Evolutionary conservation across 2,888 invertebrate species (phyloP).

Genomic region (Amiota mariae): DNA sequence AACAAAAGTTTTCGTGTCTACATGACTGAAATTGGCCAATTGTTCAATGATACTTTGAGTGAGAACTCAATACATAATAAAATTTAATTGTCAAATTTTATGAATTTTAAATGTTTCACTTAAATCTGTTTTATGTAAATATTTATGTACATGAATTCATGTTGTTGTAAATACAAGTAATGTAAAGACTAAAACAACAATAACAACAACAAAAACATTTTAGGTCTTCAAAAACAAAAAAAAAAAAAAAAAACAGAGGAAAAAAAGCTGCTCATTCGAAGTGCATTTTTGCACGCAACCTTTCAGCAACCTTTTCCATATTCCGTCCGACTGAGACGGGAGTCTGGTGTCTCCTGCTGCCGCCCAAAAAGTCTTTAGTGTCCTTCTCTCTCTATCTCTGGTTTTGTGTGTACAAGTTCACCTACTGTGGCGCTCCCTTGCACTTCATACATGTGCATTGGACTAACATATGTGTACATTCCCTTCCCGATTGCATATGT

Average conservation of each 20-base stretch:
- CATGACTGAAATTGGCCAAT: neutral
- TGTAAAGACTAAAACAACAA: no score
- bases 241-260: neutral
- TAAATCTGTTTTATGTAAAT: no score
- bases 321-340: neutral
- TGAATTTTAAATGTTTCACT: no score
- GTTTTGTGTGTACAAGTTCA: conserved; percentile 27
- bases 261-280: conserved; percentile 47
- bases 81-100: no score
- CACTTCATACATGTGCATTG: neutral
- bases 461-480: neutral
- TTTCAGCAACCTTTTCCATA: conserved; percentile 32
- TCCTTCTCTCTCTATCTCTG: neutral
- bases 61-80: no score
- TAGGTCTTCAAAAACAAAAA: conserved; percentile 16
- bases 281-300: conserved; percentile 69
- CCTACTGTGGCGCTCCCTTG: conserved; percentile 39
- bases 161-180: no score
- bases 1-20: no score
- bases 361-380: conserved; percentile 21
- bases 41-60: neutral
- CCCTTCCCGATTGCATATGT: neutral
- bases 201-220: neutral
- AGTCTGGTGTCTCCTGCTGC: conserved; percentile 39
- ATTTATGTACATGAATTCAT: no score